Evolutionary conservation across 2,797 vertebrate genomes (phyloP).

Genomic region (Gadopsis marmoratus): DNA sequence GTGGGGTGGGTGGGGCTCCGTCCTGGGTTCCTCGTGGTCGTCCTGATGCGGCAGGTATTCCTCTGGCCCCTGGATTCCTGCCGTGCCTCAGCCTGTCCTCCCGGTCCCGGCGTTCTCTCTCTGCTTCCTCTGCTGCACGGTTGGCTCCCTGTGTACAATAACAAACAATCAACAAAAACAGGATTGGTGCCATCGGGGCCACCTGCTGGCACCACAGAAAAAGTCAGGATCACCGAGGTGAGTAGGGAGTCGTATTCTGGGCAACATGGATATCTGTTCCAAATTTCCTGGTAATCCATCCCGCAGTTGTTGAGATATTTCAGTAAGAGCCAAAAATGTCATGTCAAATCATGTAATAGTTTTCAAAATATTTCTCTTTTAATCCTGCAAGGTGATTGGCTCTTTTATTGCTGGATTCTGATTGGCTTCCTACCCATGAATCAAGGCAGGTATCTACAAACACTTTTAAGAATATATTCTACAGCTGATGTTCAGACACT

Average conservation of each 20-base stretch:
- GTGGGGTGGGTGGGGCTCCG: constrained; percentile 89
- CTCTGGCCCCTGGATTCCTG: constrained; percentile 90
- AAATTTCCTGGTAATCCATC: neutral
- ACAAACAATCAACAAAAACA: neutral
- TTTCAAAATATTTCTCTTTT: too few species aligned
- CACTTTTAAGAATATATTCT: neutral
- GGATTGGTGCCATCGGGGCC: neutral
- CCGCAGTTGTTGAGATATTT: neutral
- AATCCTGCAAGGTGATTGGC: too few species aligned
- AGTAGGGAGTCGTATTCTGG: neutral
- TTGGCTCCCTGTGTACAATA: constrained; percentile 88
- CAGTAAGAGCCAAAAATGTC: neutral
- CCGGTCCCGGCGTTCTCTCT: constrained; percentile 92
- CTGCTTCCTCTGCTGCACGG: constrained; percentile 92
- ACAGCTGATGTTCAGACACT: neutral
- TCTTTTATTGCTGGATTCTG: too few species aligned
- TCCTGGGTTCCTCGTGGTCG: constrained; percentile 91
- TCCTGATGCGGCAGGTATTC: constrained; percentile 91
- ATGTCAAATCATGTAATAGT: too few species aligned
- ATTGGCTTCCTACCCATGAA: neutral
- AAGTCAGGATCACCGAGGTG: neutral
- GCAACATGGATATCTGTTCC: too few species aligned
- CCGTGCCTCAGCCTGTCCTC: constrained; percentile 93
- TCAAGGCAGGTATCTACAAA: constrained; percentile 3
- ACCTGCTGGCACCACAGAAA: neutral